Evolutionary conservation across 1,140 invertebrate species (phyloP), one percentile per base, ranked within the genome.

Genomic region (Marisa cornuarietis): DNA sequence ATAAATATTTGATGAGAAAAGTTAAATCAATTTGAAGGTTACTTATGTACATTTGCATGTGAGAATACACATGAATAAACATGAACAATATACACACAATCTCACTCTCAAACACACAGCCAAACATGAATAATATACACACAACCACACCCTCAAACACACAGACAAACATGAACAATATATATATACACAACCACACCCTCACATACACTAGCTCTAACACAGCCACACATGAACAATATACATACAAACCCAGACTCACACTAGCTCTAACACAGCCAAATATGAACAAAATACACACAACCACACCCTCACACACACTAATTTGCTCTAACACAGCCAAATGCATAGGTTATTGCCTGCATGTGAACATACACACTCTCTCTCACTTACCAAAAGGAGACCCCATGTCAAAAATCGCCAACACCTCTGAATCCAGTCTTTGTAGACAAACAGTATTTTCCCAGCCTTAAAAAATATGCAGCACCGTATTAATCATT

Each of bases 401-500:
- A 82, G 51, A 2, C 63, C 58, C 76, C 77, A 81, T 24, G 76
- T 61, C 9, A 82, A 54, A 71, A 82, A 80, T 42, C 81, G 76
- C 13, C 63, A 62, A 65, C 71, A 66, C 42, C 81, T 93, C 6
- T 92, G 91, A 80, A 93, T 93, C 87, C 93, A 93, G 42, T 91
- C 92, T 82, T 92, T 85, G 18, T 94, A 93, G 69, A 92, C 91
- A 14, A 95, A 90, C 16, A 96, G 91, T 22, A 95, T 96, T 72
- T 95, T 94, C 0, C 96, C 96, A 22, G 96, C 91, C 90, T 91
- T 81, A 24, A 84, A 76, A 78, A 58, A 76, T 73, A 74, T 76
- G 54, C 54, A 42, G 31, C 31, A 58, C 54, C 11, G 4, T 58
- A 58, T 58, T 9, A 18, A 18, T 58, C 54, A 58, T 58, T 18